Conservation (phyloP, 2,797 vertebrate species). For the Gadopsis bispinosus region DNA sequence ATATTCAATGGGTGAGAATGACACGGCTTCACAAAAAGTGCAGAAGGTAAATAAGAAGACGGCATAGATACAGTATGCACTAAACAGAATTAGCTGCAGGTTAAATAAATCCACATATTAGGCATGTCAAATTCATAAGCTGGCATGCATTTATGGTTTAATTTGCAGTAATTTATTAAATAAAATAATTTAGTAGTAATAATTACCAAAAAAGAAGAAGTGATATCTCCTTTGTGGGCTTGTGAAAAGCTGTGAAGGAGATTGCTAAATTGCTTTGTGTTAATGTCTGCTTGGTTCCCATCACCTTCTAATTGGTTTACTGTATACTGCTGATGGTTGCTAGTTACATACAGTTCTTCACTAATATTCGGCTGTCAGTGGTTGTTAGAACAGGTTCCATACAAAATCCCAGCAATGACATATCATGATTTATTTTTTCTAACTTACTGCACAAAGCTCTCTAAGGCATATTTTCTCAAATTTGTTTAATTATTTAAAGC, state of each 20-base stretch:
- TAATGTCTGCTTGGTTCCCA: slow-evolving; percentile 57
- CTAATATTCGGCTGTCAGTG: slow-evolving; percentile 56
- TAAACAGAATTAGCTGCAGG: neutral
- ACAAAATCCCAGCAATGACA: slow-evolving; percentile 35
- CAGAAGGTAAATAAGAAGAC: neutral
- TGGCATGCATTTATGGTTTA: slow-evolving; percentile 8
- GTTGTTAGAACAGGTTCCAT: slow-evolving; percentile 27
- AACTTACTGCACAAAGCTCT: slow-evolving; percentile 20
- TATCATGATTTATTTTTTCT: slow-evolving; percentile 52
- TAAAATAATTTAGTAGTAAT: slow-evolving; percentile 27
- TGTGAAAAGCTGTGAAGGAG: slow-evolving; percentile 39
- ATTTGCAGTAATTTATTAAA: slow-evolving; percentile 37
- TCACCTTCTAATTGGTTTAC: slow-evolving; percentile 65
- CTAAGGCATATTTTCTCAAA: slow-evolving; percentile 28
- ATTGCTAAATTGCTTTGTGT: slow-evolving; percentile 52
- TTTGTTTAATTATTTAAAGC: slow-evolving; percentile 37
- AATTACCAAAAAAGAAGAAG: slow-evolving; percentile 28
- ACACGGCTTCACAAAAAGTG: neutral
- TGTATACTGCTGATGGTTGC: slow-evolving; percentile 55
- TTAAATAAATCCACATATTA: slow-evolving; percentile 36
- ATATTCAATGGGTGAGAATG: neutral
- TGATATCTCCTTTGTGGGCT: slow-evolving; percentile 47
- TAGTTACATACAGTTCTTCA: slow-evolving; percentile 42
- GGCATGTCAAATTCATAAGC: slow-evolving; percentile 7
- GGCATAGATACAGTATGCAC: neutral